phyloP scores from a whole-genome alignment of 2,888 invertebrate genomes.

The Phyto melanocephala region DNA sequence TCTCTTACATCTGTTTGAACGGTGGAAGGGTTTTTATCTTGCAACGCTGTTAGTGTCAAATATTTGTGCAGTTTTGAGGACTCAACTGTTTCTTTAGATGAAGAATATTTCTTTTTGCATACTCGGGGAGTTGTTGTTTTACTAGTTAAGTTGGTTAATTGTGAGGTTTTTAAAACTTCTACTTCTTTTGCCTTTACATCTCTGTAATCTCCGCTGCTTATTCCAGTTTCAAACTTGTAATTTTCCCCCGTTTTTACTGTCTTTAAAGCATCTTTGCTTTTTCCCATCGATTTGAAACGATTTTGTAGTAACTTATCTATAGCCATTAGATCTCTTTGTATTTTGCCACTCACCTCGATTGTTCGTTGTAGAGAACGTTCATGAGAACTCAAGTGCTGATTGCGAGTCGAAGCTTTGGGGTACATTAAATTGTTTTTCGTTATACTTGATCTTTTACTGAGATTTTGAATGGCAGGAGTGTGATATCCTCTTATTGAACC shows the following conservation, averaged over 20 bases:
- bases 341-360: conserved; percentile 31
- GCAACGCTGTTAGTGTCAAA: background rate
- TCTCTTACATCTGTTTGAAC: background rate
- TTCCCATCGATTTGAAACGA: conserved; percentile 33
- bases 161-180: background rate
- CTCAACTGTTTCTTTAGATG: background rate
- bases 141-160: background rate
- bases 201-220: background rate
- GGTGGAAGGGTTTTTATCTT: background rate
- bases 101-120: background rate
- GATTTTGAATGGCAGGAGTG: background rate
- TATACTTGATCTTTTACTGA: background rate
- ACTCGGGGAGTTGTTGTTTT: background rate
- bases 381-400: conserved; percentile 55
- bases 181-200: background rate
- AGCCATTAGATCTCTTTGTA: conserved; percentile 60
- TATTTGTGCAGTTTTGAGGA: background rate
- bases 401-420: conserved; percentile 29
- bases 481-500: conserved; percentile 20
- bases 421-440: background rate
- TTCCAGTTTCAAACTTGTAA: background rate
- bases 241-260: background rate
- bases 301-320: conserved; percentile 53
- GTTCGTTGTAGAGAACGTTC: conserved; percentile 12
- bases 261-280: background rate